Evolutionary conservation across 1,140 invertebrate species (phyloP).

Genomic region (Mamestra configurata): DNA sequence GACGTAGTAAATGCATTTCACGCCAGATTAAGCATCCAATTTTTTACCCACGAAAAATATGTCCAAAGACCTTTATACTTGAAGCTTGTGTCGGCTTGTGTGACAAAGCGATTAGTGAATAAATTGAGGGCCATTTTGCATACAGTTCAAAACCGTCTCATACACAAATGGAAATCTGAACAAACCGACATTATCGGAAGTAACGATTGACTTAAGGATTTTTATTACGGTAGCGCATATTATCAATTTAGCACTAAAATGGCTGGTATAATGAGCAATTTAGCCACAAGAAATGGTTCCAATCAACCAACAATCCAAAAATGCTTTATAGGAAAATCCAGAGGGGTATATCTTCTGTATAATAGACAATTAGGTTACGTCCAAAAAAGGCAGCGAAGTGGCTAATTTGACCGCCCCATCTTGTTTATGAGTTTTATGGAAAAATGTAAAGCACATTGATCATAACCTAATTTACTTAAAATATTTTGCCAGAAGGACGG

Average conservation of each 20-base stretch:
- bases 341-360: not conserved
- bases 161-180: too few species aligned
- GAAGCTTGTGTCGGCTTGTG: too few species aligned
- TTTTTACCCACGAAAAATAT: too few species aligned
- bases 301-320: not conserved
- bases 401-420: conserved; percentile 10
- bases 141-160: too few species aligned
- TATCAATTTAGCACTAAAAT: too few species aligned
- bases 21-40: not conserved
- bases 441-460: not conserved
- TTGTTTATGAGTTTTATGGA: not conserved
- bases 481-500: not conserved
- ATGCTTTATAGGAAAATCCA: not conserved
- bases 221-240: too few species aligned
- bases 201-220: too few species aligned
- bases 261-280: too few species aligned
- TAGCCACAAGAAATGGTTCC: not conserved
- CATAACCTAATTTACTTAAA: not conserved
- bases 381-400: conserved; percentile 22
- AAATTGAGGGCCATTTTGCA: too few species aligned
- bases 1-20: not conserved
- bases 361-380: conserved; percentile 14
- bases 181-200: too few species aligned
- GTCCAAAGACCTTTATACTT: too few species aligned
- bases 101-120: too few species aligned